Conservation (phyloP, 1,140 invertebrate genomes). For the Linepithema humile region DNA sequence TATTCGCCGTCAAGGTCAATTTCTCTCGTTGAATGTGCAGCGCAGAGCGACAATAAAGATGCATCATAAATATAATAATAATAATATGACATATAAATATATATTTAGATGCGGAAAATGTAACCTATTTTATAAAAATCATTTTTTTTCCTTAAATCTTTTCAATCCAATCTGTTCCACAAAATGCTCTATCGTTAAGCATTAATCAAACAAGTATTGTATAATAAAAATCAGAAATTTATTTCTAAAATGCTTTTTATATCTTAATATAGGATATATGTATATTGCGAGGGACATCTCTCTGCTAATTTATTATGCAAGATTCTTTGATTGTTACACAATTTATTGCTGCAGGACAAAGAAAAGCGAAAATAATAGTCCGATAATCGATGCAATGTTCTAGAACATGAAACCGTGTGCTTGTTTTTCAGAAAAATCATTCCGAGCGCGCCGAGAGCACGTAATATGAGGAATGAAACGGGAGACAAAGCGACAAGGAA, state of each 20-base stretch:
- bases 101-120: background rate
- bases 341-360: background rate
- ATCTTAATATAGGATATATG: no score
- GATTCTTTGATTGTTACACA: background rate
- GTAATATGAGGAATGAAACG: slow-evolving; percentile 59
- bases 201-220: no score
- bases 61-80: slow-evolving; percentile 9
- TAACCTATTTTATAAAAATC: no score
- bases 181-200: no score
- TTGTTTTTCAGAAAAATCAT: no score
- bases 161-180: no score
- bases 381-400: background rate
- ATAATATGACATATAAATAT: background rate
- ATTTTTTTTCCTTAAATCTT: no score
- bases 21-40: background rate
- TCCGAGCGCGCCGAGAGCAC: slow-evolving; percentile 12
- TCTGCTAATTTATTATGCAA: background rate
- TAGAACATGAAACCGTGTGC: slow-evolving; percentile 26
- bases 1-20: slow-evolving; percentile 48
- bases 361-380: no score
- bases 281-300: background rate
- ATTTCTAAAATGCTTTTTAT: no score
- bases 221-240: no score
- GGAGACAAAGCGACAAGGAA: slow-evolving; percentile 23
- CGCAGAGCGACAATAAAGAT: background rate